Evolutionary conservation across 2,113 vertebrate genomes (phyloP).

Genomic region (Loxodonta africana): DNA sequence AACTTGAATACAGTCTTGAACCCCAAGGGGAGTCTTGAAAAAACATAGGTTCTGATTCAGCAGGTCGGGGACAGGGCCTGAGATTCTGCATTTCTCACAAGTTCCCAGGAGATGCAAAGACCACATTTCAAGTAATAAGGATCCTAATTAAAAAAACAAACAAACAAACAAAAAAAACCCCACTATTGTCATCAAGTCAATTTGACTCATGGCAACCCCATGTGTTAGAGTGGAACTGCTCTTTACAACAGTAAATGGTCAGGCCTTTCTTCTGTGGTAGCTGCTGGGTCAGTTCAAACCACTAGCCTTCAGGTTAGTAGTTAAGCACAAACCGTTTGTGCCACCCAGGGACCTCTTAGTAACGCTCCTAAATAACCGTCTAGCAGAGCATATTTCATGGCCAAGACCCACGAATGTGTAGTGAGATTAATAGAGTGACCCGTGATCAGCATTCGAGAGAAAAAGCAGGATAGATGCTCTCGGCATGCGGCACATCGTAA

Average conservation of each 20-base stretch:
- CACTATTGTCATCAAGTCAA: too few relatives aligned
- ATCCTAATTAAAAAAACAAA: too few relatives aligned
- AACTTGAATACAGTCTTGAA: rapidly evolving
- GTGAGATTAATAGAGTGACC: not conserved
- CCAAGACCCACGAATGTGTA: rapidly evolving
- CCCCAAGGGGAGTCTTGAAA: not conserved
- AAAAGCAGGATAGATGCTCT: rapidly evolving
- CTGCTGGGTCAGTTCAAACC: not conserved
- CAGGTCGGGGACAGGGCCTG: not conserved
- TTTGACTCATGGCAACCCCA: too few relatives aligned
- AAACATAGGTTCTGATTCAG: not conserved
- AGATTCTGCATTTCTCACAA: not conserved
- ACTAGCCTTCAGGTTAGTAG: not conserved
- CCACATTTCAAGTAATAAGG: not conserved
- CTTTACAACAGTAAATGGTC: not conserved
- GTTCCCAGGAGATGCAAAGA: not conserved
- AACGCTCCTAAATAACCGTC: not conserved
- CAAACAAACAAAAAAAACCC: too few relatives aligned
- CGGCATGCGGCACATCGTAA: rapidly evolving
- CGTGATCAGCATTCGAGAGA: not conserved
- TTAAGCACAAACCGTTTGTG: not conserved
- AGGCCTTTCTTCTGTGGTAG: not conserved
- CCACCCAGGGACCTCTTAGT: not conserved
- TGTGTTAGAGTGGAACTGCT: too few relatives aligned
- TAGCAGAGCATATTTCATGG: not conserved